Conservation (phyloP, 92 coral and sea anemone species). For the Umimayanthus kanabou region DNA sequence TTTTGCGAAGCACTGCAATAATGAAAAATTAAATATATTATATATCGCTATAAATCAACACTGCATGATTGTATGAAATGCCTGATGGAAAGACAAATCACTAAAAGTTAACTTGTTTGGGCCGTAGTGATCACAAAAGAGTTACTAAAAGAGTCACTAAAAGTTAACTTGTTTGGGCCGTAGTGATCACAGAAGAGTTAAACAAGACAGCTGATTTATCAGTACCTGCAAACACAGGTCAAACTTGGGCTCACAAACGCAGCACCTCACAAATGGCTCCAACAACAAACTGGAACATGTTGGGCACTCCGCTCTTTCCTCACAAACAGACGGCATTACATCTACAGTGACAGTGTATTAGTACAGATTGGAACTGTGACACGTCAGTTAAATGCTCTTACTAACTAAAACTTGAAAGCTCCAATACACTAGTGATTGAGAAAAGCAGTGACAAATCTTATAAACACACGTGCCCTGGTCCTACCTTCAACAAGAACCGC, state of each 20-base stretch:
- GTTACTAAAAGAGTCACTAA: no score
- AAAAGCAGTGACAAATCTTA: not conserved
- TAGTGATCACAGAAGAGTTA: no score
- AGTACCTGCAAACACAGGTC: not conserved
- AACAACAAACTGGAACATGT: not conserved
- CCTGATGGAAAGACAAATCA: no score
- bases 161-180: no score
- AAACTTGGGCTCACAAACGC: not conserved
- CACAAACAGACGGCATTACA: not conserved
- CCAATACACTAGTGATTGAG: not conserved
- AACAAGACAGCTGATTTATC: no score
- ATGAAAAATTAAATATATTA: no score
- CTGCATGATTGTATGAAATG: no score
- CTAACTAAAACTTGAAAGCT: not conserved
- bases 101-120: no score
- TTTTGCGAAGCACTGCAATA: constrained; percentile 83
- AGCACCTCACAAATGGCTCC: constrained; percentile 2
- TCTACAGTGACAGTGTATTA: not conserved
- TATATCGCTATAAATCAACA: no score
- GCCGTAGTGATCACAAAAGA: no score
- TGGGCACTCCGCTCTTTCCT: not conserved
- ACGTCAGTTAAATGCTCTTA: not conserved
- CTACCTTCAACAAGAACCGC: constrained; percentile 10
- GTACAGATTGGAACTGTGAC: not conserved
- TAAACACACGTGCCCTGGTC: not conserved